phyloP scores from a whole-genome alignment of 1,140 invertebrate species.

The Philopotamus ludificatus region DNA sequence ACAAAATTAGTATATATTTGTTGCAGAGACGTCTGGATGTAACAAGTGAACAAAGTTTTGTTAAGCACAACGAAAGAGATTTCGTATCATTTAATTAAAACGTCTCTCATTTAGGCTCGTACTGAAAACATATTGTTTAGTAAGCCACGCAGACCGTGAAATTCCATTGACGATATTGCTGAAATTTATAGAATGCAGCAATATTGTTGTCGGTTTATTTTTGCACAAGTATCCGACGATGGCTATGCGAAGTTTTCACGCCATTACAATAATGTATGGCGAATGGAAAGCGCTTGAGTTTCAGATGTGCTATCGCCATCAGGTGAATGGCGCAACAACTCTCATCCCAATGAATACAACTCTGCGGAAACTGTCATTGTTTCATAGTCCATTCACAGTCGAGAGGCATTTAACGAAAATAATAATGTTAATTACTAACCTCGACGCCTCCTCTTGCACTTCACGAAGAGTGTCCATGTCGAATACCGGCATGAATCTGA shows the following conservation, averaged over 20 bases:
- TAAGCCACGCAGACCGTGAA: too few relatives aligned
- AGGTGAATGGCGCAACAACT: background rate
- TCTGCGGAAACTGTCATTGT: background rate
- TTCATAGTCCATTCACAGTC: too few relatives aligned
- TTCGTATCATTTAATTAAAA: conserved; percentile 40
- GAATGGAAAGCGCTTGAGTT: conserved; percentile 9
- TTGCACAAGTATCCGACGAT: conserved; percentile 5
- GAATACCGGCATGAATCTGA: too few relatives aligned
- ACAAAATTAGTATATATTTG: background rate
- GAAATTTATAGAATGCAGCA: background rate
- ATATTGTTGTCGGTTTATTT: conserved; percentile 5
- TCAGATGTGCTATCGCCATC: background rate
- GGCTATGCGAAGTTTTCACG: background rate
- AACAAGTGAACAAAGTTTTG: conserved; percentile 4
- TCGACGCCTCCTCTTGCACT: too few relatives aligned
- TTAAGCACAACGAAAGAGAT: conserved; percentile 28
- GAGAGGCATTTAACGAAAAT: too few relatives aligned
- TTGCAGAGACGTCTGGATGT: conserved; percentile 10
- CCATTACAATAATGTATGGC: conserved; percentile 13
- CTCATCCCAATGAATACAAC: conserved; percentile 2
- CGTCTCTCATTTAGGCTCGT: conserved; percentile 15
- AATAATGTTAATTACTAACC: too few relatives aligned
- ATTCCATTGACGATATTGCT: background rate
- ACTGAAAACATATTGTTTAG: background rate
- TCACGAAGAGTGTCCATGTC: too few relatives aligned